Percentiles rank a stretch among this genome's conserved stretches.
Conservation (phyloP, 2,113 vertebrate species). For the Vireo altiloquus region DNA sequence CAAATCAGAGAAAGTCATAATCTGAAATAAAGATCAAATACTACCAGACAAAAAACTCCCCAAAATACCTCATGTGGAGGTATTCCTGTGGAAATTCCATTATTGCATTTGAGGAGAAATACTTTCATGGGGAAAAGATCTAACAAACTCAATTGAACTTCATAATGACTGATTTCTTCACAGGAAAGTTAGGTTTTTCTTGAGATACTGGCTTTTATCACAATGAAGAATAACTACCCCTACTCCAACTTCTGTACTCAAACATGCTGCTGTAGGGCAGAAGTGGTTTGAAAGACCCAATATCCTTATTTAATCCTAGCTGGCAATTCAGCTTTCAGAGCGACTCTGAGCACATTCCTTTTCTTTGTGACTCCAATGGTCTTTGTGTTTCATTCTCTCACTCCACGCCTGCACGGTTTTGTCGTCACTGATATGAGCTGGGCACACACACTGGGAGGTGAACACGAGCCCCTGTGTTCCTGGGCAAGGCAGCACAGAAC, state of each 20-base stretch:
- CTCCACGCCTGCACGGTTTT: background rate
- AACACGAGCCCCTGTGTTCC: background rate
- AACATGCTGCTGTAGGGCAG: background rate
- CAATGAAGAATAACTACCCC: background rate
- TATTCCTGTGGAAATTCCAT: background rate
- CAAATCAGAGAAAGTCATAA: background rate
- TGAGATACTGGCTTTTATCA: background rate
- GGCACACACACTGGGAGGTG: background rate
- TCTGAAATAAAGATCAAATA: background rate
- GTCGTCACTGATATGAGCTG: background rate
- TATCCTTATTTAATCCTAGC: background rate
- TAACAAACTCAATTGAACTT: background rate
- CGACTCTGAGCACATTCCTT: background rate
- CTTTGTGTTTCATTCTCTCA: background rate
- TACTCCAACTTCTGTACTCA: background rate
- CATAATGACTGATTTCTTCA: background rate
- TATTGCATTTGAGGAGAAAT: background rate
- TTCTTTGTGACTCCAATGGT: background rate
- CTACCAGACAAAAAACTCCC: background rate
- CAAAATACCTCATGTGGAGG: background rate
- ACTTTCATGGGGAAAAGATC: background rate
- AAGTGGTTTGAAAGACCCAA: background rate
- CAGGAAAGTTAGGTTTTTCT: background rate
- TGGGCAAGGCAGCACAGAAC: background rate
- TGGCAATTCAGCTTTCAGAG: conserved; percentile 10